Percentiles rank a stretch among this genome's conserved stretches.
These are phyloP conservation scores for Drosophila cognata DNA, from an alignment of 2,888 invertebrate species.

Conservation along the genomic window DNA sequence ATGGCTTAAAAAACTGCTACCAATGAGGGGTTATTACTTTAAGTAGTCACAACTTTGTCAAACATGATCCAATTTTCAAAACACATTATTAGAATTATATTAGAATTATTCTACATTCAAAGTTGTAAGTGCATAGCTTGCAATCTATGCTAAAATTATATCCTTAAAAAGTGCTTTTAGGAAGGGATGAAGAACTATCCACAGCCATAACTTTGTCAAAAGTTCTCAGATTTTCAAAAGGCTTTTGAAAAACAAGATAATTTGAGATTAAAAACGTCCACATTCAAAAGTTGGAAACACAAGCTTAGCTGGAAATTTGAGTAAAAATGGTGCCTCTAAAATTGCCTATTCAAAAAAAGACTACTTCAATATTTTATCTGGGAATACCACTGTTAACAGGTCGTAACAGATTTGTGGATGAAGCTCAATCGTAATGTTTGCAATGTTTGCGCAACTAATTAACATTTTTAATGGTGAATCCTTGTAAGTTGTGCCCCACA, in stretches of 20 bases:
- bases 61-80: too few relatives aligned
- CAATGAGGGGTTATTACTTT: too few relatives aligned
- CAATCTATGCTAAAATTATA: background rate
- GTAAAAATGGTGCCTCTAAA: background rate
- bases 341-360: background rate
- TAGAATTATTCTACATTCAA: background rate
- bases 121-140: background rate
- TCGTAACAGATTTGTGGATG: constrained; percentile 39
- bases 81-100: too few relatives aligned
- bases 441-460: constrained; percentile 82
- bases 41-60: too few relatives aligned
- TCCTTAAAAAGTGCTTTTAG: too few relatives aligned
- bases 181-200: too few relatives aligned
- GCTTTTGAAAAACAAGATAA: too few relatives aligned
- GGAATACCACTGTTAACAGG: constrained; percentile 42
- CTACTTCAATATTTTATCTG: background rate
- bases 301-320: background rate
- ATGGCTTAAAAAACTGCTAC: too few relatives aligned
- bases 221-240: too few relatives aligned
- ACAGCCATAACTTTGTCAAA: too few relatives aligned
- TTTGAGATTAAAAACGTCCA: too few relatives aligned
- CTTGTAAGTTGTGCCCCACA: constrained; percentile 74
- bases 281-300: background rate
- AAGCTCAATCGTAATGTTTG: constrained; percentile 66
- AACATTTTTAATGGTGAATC: constrained; percentile 85